Evolutionary conservation across 1,140 invertebrate genomes (phyloP), one percentile per base, ranked within the genome.

Genomic region (Tetragonula clypearis): DNA sequence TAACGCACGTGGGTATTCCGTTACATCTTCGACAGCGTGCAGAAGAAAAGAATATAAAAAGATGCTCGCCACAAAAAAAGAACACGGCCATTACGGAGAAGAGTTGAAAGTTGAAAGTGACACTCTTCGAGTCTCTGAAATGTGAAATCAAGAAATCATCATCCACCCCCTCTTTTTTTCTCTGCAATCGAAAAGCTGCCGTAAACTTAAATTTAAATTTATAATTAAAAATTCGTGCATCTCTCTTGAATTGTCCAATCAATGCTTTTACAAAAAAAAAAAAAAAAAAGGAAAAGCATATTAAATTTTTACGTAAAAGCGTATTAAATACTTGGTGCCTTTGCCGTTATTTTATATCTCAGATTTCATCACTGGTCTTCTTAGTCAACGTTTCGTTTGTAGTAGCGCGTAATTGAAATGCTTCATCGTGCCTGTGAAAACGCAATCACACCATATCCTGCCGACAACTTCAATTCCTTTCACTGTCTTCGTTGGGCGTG

Each of bases 91-190:
- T 86, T 76, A 65, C 84, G 41, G n/a, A 15, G 83, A 62, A 19
- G 83, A 88, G 88, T 89, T 88, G 87, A 83, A 89, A 89, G 88
- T 88, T 88, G 84, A 89, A 86, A 86, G 87, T 56, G 75, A 88
- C 71, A 79, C 26, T 30, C 8, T 19, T 6, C 41, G 41, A 8
- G 26, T 23, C 21, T 23, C 19, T 8, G 1, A 62, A 30, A n/a
- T 23, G 23, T 62, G 12, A 23, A 11, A n/a, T 62, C 60, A 5
- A 62, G 66, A 68, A 68, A 35, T 68, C 30, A 21, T 68, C 35
- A 35, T 8, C 41, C 41, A 49, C 6, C 30, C 30, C 2, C 19
- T 30, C 21, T n/a, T 74, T 55, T 15, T 26, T 2, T 19, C 23
- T 23, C 49, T 21, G n/a, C 11, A 4, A n/a, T n/a, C 12, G 60